These are phyloP conservation scores for Falco concolor DNA, from an alignment of 2,797 vertebrate genomes.

Conservation along the genomic window DNA sequence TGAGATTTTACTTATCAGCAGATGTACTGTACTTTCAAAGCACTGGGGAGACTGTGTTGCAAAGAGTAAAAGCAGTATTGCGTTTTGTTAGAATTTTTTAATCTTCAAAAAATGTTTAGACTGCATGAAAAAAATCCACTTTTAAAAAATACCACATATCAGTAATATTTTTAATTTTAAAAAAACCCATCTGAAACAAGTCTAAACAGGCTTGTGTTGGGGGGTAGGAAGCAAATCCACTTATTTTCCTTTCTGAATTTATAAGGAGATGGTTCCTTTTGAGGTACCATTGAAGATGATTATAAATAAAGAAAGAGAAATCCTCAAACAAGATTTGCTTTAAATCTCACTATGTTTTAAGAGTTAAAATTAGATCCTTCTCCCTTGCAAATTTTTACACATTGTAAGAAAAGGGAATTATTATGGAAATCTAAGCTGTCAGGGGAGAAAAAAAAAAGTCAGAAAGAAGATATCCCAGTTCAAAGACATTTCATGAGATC, in stretches of 20 bases:
- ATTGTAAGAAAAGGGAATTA: neutral
- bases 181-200: neutral
- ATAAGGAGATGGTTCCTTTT: neutral
- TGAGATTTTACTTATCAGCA: neutral
- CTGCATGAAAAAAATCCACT: neutral
- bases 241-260: neutral
- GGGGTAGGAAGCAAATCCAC: neutral
- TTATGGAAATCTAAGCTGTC: neutral
- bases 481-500: neutral
- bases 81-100: neutral
- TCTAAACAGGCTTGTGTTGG: neutral
- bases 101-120: neutral
- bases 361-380: neutral
- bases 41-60: neutral
- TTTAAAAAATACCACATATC: rapidly evolving
- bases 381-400: neutral
- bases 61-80: neutral
- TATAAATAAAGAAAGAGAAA: no score
- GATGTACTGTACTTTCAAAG: neutral
- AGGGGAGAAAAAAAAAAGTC: neutral
- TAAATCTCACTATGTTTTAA: neutral
- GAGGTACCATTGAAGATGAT: neutral
- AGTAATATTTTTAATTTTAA: neutral
- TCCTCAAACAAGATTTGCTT: neutral
- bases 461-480: neutral